Evolutionary conservation across 2,797 vertebrate species (phyloP).

Genomic region (Hylomyscus alleni): DNA sequence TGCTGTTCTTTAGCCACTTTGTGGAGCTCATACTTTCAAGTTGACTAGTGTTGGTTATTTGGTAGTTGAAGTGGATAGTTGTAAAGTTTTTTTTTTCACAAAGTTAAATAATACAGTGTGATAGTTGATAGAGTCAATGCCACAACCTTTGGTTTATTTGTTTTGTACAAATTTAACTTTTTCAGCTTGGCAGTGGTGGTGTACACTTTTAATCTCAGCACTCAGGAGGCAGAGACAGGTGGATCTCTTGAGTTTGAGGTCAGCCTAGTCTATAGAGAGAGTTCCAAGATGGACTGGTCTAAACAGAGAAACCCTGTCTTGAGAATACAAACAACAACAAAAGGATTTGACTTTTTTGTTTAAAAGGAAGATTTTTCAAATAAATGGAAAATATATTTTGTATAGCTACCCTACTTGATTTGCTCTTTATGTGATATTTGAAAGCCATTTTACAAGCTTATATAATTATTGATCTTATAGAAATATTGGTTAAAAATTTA

Average conservation of each 20-base stretch:
- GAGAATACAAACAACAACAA: background rate
- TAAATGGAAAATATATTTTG: slow-evolving; percentile 59
- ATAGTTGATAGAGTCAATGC: slow-evolving; percentile 28
- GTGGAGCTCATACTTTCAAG: slow-evolving; percentile 58
- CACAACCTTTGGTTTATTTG: slow-evolving; percentile 49
- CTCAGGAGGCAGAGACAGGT: background rate
- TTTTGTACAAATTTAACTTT: slow-evolving; percentile 53
- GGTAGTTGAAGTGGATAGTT: slow-evolving; percentile 7
- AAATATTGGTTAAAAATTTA: slow-evolving; percentile 48
- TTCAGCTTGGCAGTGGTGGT: background rate
- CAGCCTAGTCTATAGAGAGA: background rate
- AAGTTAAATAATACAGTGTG: slow-evolving; percentile 10
- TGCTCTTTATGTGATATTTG: slow-evolving; percentile 35
- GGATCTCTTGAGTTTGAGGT: background rate
- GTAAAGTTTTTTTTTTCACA: slow-evolving; percentile 29
- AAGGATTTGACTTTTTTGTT: slow-evolving; percentile 62
- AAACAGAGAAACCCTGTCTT: background rate
- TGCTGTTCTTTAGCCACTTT: slow-evolving; percentile 49
- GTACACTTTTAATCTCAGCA: background rate
- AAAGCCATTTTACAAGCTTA: slow-evolving; percentile 36
- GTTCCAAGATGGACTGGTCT: background rate
- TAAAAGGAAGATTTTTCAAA: slow-evolving; percentile 28
- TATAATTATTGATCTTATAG: slow-evolving; percentile 18
- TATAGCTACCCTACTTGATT: background rate
- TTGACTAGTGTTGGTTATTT: slow-evolving; percentile 49